Evolutionary conservation across 2,797 vertebrate species (phyloP), one percentile per base, ranked within the genome.

Genomic region (Melanotaenia pygmaea): DNA sequence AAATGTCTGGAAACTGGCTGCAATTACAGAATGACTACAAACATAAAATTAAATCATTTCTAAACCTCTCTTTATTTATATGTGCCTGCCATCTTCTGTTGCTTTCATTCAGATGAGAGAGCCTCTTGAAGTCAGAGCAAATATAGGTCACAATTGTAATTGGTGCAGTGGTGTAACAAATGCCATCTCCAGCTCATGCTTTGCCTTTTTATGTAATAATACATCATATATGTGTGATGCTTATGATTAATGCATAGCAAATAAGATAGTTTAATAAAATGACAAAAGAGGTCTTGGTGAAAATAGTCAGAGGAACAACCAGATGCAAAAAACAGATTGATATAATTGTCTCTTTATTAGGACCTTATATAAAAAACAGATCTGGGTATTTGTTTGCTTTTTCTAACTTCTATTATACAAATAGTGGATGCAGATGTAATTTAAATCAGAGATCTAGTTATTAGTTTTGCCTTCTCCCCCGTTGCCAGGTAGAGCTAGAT

Each of bases 131-230:
- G 79, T 85, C 78, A 65, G 84, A 85, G 67, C 74, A 85, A 86
- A 93, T 92, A 90, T 89, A 90, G 91, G 88, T 92, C 88, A 91
- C 77, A 73, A 24, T 80, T 70, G 43, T 76, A 34, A 6, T 45
- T 80, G 76, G 77, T 54, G 76, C 76, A 74, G 37, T 74, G 74
- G 74, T 86, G 79, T 72, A 84, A 80, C 74, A 79, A 89, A 91
- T 76, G 77, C 74, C 76, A 82, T 86, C 66, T 74, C 64, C 64
- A 77, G 83, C 77, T 79, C 32, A 32, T 32, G 32, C 32, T 32
- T 32, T 32, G 32, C 32, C 3, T 5, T 76, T 93, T 89, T 89
- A 91, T 88, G 67, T 90, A 91, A 93, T 76, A 72, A 76, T 77
- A 67, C 64, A 72, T 64, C 63, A 47, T 67, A 66, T 61, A 73